phyloP scores from a whole-genome alignment of 2,888 invertebrate species.

The Flexamia atlantica region DNA sequence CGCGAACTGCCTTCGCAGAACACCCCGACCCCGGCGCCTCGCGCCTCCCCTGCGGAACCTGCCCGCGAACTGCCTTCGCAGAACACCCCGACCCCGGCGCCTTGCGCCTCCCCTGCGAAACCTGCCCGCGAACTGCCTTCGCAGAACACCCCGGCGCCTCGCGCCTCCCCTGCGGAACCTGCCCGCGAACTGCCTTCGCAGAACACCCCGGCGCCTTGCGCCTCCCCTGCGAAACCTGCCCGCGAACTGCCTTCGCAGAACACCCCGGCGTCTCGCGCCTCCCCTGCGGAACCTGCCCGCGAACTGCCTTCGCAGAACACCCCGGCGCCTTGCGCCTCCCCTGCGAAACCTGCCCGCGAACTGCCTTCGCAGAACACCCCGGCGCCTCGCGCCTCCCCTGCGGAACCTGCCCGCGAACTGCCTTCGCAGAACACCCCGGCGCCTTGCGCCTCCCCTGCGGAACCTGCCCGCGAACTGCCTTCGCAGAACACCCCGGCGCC shows the following conservation, averaged over 20 bases:
- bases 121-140: background rate
- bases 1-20: constrained; percentile 10
- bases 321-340: background rate
- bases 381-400: too few species aligned
- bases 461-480: constrained; percentile 28
- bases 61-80: background rate
- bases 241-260: background rate
- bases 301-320: background rate
- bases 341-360: background rate
- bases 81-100: background rate
- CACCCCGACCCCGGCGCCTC: too few species aligned
- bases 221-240: background rate
- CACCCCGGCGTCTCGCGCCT: background rate
- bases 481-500: too few species aligned
- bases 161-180: background rate
- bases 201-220: background rate
- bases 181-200: background rate
- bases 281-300: background rate
- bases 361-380: background rate
- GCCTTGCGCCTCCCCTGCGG: constrained; percentile 1
- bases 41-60: background rate
- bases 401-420: constrained; percentile 10
- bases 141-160: background rate
- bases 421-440: constrained; percentile 34
- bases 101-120: background rate